Conservation (phyloP, 2,797 vertebrate genomes). For the Galagoides demidoff region DNA sequence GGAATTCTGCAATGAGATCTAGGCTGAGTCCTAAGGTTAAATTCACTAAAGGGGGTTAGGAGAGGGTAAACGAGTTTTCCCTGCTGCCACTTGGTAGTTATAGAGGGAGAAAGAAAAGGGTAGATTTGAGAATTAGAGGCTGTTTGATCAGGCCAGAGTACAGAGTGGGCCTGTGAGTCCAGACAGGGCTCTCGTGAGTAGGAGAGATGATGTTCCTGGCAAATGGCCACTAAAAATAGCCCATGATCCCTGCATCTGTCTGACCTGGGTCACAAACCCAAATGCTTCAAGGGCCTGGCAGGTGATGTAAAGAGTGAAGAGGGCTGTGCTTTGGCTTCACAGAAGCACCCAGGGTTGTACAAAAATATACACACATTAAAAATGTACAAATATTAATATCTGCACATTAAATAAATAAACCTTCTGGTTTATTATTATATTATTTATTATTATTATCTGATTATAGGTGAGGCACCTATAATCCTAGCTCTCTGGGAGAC, state of each 20-base stretch:
- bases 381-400: too few species aligned
- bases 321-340: accelerated
- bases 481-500: too few species aligned
- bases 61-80: neutral
- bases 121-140: neutral
- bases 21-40: neutral
- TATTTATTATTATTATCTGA: too few species aligned
- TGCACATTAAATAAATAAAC: neutral
- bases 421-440: too few species aligned
- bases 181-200: neutral
- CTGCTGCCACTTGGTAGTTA: neutral
- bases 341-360: neutral
- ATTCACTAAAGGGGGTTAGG: neutral
- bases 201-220: neutral
- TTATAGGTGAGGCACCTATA: too few species aligned
- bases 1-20: neutral
- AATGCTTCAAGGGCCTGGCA: neutral
- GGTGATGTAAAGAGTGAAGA: neutral
- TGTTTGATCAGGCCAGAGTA: neutral
- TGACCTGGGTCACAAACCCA: neutral
- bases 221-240: constrained; percentile 38
- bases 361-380: accelerated
- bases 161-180: neutral
- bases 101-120: neutral
- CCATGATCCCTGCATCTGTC: neutral